These are phyloP conservation scores for Rhegmatorhina hoffmannsi DNA, from an alignment of 2,113 vertebrate genomes.

Conservation along the genomic window DNA sequence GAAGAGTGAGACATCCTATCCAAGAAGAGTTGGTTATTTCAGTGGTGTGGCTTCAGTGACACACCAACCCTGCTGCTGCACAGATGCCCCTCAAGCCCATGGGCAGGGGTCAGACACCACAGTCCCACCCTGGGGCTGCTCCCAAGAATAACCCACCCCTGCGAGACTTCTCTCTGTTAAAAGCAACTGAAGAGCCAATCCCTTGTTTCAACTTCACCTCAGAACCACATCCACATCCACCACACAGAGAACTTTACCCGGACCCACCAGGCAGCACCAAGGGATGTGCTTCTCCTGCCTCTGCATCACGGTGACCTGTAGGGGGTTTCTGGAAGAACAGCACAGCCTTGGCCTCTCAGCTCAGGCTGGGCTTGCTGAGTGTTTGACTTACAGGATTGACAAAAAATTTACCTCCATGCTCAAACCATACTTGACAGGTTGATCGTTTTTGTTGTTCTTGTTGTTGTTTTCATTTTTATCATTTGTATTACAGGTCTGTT, in stretches of 20 bases:
- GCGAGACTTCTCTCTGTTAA: background rate
- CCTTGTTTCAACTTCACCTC: background rate
- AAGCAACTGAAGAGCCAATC: background rate
- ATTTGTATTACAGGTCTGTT: slow-evolving; percentile 48
- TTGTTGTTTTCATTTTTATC: slow-evolving; percentile 38
- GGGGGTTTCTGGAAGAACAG: background rate
- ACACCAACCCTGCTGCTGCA: rapidly evolving
- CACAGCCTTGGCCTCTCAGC: background rate
- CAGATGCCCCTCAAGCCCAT: rapidly evolving
- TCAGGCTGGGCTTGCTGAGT: too few species aligned
- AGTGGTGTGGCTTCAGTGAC: background rate
- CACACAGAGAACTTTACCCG: background rate
- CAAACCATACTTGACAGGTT: background rate
- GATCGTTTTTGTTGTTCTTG: background rate
- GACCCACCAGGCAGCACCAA: background rate
- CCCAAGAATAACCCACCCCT: rapidly evolving
- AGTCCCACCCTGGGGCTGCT: background rate
- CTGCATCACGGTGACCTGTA: rapidly evolving
- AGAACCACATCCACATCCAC: background rate
- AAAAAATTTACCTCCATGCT: background rate
- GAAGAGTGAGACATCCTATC: background rate
- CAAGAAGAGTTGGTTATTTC: background rate
- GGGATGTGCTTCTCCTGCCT: rapidly evolving
- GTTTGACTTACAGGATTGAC: background rate
- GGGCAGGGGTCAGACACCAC: too few species aligned